Base-by-base conservation (phyloP, 2,888 invertebrate species). In the Petrolisthes manimaculis region DNA sequence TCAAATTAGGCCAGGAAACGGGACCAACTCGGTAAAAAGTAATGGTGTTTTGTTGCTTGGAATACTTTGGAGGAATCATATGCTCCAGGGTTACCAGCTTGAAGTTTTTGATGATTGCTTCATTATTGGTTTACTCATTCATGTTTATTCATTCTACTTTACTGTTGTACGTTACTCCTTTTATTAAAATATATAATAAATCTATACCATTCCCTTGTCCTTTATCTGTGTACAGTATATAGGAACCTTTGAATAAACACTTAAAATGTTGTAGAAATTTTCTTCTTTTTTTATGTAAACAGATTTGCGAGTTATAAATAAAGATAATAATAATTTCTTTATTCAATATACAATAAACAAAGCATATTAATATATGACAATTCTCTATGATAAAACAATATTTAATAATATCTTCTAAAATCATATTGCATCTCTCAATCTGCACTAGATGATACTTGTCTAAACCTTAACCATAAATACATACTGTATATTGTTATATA, bases 311-410 rank as follows among this genome's bases (percentile, higher is more conserved):
- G 61, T 78, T 56, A 84, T 79, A 69, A 84, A 79, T 79, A 9
- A 54, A 79, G 56, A 53, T 67, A 69, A 61, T 84, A 69, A 84
- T 84, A 75, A 75, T 84, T 79, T 84, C 74, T 84, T 84, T 67
- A 84, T 84, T 84, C 84, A 84, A 69, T 79, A 84, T 84, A 84
- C 84, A 84, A 84, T 84, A 84, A 84, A 84, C 84, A 84, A 79
- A 84, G 84, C 77, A 84, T 84, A 84, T 67, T 84, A 61, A 84
- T 74, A 71, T 84, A 67, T 37, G 79, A 77, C 79, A 84, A 67
- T 24, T 67, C 71, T 56, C 84, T 79, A 84, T 69, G 75, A 83
- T 54, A 69, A 84, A 84, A 84, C 84, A 84, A 84, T 84, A 61
- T 77, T 77, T 37, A 37, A 67, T 84, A 78, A 67, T 81, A 80